Base-by-base conservation (phyloP, 2,797 vertebrate species). In the Myiotriccus ornatus region DNA sequence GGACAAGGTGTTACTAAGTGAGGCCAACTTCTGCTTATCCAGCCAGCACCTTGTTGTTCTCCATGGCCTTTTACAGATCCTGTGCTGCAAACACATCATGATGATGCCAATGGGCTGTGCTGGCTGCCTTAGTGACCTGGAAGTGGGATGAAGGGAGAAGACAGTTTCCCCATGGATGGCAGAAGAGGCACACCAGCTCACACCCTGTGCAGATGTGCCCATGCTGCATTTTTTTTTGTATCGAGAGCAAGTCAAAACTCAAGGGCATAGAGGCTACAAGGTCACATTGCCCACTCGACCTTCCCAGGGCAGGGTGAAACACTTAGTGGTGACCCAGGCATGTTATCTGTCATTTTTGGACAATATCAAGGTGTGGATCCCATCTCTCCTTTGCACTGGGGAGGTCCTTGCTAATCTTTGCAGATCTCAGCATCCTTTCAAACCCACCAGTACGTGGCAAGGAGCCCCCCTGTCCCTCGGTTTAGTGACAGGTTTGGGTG, bases 381-480 rank as follows among this genome's bases (percentile, higher is more conserved):
- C 13, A 2, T 11, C 34, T 18, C 12, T 47, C 27, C 46, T 70
- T 56, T 14, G 2, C 1, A 1, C n/a, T 25, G 23, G 12, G 27
- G 19, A 74, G 10, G 2, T 49, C 56, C 32, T 44, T 68, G 34
- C 35, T 55, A 49, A 37, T 20, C 35, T 63, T 18, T 44, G 30
- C 35, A 59, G 43, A 63, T n/a, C 8, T 4, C 44, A 80, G n/a
- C 57, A 71, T 39, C 62, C 30, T 84, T 52, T 44, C 59, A 74
- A 49, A 62, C 19, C 25, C 28, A 19, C 18, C 2, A 1, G 19
- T 3, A 0, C 10, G 23, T 34, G 34, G 18, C 6, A 3, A 22
- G 35, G n/a, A 64, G 18, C 52, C 22, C 53, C 39, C 27, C 43
- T 0, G 0, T 46, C 87, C 81, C 24, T 28, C 4, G 47, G 5